Evolutionary conservation across 2,888 invertebrate species (phyloP), one percentile per base, ranked within the genome.

Genomic region (Melieria crassipennis): DNA sequence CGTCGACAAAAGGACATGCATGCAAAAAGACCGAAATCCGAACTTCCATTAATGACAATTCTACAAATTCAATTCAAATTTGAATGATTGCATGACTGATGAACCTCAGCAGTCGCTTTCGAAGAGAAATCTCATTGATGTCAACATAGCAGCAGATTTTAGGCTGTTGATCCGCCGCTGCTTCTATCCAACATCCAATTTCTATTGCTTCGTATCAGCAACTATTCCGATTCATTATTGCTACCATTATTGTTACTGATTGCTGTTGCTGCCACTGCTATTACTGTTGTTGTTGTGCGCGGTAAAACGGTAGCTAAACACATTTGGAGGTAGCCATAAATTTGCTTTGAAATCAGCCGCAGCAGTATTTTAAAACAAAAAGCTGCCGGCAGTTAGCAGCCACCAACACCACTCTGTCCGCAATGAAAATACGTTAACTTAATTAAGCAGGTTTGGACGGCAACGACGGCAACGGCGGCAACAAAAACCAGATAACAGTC

Each of bases 281-380:
- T 50, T 52, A 50, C 46, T 43, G 61, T 50, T 50, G 48, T 52
- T 30, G 30, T 30, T 43, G 43, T 61, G 67, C 61, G 13, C 10
- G 67, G 60, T 57, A 70, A 75, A 75, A 75, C 76, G 65, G 76
- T 76, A 76, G 76, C 76, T 65, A 62, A 69, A 71, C 50, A 71
- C 55, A 73, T 72, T 78, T 75, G 72, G 75, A 77, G 71, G 70
- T 65, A 67, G 70, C 69, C 61, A 77, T 77, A 77, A 79, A 79
- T 78, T 75, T 77, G 63, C 58, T 71, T 71, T 71, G 71, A 71
- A 71, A 71, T 67, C 13, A 71, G 71, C 71, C 66, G 71, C 61
- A 64, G 45, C 43, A 57, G 42, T 61, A 55, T 56, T 66, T 46
- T 50, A 71, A 71, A 50, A 69, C 7, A 62, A 67, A 60, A 60